Conservation (phyloP, 2,113 vertebrate genomes). For the Megaceryle maxima region DNA sequence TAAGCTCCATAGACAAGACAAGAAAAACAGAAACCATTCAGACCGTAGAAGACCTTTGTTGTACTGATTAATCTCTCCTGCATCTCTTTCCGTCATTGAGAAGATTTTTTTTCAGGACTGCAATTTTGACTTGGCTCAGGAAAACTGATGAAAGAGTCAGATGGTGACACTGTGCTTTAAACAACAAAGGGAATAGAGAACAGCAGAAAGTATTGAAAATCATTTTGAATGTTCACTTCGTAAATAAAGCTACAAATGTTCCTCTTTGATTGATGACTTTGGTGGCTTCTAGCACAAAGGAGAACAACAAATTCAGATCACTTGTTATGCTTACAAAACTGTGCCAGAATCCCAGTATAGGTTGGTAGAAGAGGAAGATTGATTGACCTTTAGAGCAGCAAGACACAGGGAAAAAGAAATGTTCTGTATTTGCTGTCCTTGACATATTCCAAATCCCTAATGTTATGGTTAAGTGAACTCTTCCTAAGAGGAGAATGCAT, state of each 20-base stretch:
- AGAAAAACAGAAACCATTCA: not conserved
- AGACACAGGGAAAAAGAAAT: not conserved
- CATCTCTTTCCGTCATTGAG: not conserved
- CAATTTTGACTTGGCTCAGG: not conserved
- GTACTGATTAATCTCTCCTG: not conserved
- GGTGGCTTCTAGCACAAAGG: not conserved
- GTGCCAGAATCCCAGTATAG: not conserved
- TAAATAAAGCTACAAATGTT: slow-evolving; percentile 29
- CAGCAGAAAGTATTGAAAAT: not conserved
- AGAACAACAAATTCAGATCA: not conserved
- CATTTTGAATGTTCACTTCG: not conserved
- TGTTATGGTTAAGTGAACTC: not conserved
- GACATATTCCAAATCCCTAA: not conserved
- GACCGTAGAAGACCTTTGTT: not conserved
- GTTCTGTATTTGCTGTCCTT: not conserved
- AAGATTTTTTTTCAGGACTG: not conserved
- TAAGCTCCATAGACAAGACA: not conserved
- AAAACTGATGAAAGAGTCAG: not conserved
- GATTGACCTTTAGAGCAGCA: not conserved
- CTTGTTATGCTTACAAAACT: not conserved
- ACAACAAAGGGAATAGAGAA: not conserved
- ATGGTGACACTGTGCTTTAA: not conserved
- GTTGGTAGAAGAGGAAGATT: not conserved
- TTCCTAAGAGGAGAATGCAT: not conserved
- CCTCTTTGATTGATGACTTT: not conserved